Evolutionary conservation across 2,113 vertebrate genomes (phyloP).

Genomic region (Castor canadensis): DNA sequence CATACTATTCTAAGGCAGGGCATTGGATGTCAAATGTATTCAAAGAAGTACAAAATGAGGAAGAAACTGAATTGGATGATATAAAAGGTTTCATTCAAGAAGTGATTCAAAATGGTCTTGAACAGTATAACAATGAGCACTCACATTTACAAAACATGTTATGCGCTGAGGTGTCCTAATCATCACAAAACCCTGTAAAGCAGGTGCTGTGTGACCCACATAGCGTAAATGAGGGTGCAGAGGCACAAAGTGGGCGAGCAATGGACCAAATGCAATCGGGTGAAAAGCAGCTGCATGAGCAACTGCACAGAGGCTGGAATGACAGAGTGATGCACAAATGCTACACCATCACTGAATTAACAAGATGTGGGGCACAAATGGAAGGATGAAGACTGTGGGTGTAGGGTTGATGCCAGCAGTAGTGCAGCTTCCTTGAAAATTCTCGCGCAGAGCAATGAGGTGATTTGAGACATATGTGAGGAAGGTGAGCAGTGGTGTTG

Average conservation of each 20-base stretch:
- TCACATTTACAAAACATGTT: not conserved
- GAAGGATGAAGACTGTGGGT: not conserved
- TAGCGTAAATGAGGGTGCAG: not conserved
- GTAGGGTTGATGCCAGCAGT: not conserved
- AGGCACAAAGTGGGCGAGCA: not conserved
- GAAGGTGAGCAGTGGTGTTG: not conserved
- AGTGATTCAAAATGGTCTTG: not conserved
- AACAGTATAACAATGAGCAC: not conserved
- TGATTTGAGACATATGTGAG: not conserved
- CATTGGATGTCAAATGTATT: not conserved
- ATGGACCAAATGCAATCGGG: no score
- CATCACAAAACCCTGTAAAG: not conserved
- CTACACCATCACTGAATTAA: not conserved
- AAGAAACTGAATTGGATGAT: not conserved
- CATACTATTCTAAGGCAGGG: not conserved
- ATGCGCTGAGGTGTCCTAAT: no score
- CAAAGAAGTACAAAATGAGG: not conserved
- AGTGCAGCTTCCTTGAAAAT: not conserved
- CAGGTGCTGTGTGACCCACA: not conserved
- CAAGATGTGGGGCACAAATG: not conserved
- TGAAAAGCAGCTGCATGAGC: not conserved
- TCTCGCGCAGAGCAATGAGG: not conserved
- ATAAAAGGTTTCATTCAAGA: slow-evolving; percentile 7
- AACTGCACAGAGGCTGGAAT: not conserved
- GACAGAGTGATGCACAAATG: not conserved